Base-by-base conservation (phyloP, 2,888 invertebrate genomes). In the Drosophila kambysellisi region DNA sequence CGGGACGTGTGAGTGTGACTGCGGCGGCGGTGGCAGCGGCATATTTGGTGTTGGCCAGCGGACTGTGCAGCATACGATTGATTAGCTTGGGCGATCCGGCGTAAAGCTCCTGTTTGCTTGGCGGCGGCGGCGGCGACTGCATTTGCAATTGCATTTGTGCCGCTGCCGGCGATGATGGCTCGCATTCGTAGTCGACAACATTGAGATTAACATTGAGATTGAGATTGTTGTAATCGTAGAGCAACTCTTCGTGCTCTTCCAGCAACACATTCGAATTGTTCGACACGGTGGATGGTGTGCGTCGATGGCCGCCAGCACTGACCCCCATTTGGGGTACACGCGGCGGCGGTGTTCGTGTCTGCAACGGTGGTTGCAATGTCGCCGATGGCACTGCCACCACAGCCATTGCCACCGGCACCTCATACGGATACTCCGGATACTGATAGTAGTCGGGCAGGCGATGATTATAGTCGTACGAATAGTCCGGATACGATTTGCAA, bases 211-310 rank as follows among this genome's bases (percentile, higher is more conserved):
- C 71, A 46, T 88, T 89, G 20, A 82, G 50, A 50, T 87, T 90
- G 39, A 92, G 74, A 72, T 90, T 88, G 64, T 88, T 92, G 70
- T 91, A 92, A 51, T 92, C 91, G 59, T 92, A 92, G 25, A 90
- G 79, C 71, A 92, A 59, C 59, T 93, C 94, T 77, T 96, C 96
- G 41, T 84, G 89, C 69, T 84, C 89, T n/a, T 84, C 89, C 9
- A 89, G 69, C 64, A 89, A 67, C 52, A 85, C 78, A 15, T 82
- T 89, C 0, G 95, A 95, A 53, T 91, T 92, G 0, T 94, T 93
- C 0, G 95, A 95, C 6, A 97, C 95, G 88, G 96, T 96, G 0
- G 97, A 97, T 0, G 96, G 96, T 0, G 97, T 97, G 66, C 97
- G 94, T 81, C 96, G 95, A 92, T 97, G 98, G 2, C 92, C 92